Percentiles rank a stretch among this genome's conserved stretches.
These are phyloP conservation scores for Apamea sordens DNA, from an alignment of 2,888 invertebrate species.

Conservation along the genomic window DNA sequence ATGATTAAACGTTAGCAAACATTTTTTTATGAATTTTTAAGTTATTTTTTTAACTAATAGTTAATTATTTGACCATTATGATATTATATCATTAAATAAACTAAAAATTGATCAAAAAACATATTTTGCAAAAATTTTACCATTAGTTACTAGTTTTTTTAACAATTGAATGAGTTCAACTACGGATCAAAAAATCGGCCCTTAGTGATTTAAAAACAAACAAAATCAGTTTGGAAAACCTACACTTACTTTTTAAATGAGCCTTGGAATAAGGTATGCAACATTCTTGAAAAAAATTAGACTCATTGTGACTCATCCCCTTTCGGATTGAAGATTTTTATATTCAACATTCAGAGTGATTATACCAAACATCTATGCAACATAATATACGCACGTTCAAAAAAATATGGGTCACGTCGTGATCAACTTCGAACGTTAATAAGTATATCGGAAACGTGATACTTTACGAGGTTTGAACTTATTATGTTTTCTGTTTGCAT, in stretches of 20 bases:
- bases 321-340: background rate
- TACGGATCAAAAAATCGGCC: too few relatives aligned
- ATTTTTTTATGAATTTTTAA: too few relatives aligned
- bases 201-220: background rate
- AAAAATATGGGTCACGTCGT: background rate
- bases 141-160: too few relatives aligned
- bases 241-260: background rate
- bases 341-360: background rate
- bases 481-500: background rate
- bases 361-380: background rate
- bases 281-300: background rate
- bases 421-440: background rate
- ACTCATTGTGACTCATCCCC: background rate
- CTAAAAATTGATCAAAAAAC: too few relatives aligned
- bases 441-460: background rate
- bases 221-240: background rate
- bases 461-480: background rate
- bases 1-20: too few relatives aligned
- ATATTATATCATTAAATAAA: too few relatives aligned
- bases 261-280: background rate
- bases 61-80: too few relatives aligned
- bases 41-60: too few relatives aligned
- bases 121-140: too few relatives aligned
- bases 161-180: too few relatives aligned
- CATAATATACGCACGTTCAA: background rate